Evolutionary conservation across 2,113 vertebrate genomes (phyloP), one percentile per base, ranked within the genome.

Genomic region (Bubalus kerabau): DNA sequence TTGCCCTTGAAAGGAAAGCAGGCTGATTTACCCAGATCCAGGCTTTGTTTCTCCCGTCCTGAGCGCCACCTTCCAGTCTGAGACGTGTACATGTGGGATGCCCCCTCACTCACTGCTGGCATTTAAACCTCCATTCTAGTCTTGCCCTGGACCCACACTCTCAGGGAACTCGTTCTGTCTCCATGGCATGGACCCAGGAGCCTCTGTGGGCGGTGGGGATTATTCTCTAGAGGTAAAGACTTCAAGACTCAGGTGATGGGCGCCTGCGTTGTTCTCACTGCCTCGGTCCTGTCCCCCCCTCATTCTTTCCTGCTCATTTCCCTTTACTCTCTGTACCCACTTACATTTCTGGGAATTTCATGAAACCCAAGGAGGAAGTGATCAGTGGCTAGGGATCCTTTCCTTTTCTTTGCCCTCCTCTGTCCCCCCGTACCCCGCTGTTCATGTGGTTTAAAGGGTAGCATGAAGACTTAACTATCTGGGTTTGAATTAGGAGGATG

Each of bases 391-490:
- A 28, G 40, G n/a, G 74, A n/a, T n/a, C 62, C 86, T 81, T 67
- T 76, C 40, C 46, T 60, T 59, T 83, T 40, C 59, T 95, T 50
- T 50, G 46, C n/a, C 78, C 23, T 28, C 11, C 9, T 67, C 32
- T 5, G 3, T 1, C n/a, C 36, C 26, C 36, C 64, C 1, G 4
- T 17, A 19, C 24, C 43, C 40, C 11, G 8, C 24, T 26, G 2
- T 12, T 28, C 16, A 2, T 3, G 9, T 36, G 43, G n/a, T n/a
- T 84, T 52, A 24, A 56, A 56, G 24, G 50, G 8, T 32, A 71
- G 23, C 26, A 17, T 23, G 83, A 54, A 14, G 62, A 21, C 54
- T 2, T 7, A 16, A 2, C 30, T 5, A 19, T 48, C 54, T 52
- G 26, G 43, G 21, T 57, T 12, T 89, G 81, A 57, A 19, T 64